Evolutionary conservation across 2,797 vertebrate genomes (phyloP), one percentile per base, ranked within the genome.

Genomic region (Gymnoscopelus microlampas): DNA sequence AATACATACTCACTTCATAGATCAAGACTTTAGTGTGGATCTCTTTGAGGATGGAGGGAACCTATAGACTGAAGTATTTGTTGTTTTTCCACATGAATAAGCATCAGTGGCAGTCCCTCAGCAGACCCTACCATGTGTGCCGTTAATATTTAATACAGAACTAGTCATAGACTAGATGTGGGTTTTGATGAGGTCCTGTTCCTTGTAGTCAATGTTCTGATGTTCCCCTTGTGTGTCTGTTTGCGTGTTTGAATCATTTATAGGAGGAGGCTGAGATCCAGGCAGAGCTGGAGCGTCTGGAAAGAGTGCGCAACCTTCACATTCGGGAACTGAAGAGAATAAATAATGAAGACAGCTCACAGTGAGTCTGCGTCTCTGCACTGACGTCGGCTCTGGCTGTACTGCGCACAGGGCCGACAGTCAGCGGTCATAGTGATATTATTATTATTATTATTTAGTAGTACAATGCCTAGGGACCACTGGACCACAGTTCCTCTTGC

Each of bases 201-300:
- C 74, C 73, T 79, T 83, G 72, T 81, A 78, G 81, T 78, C 76
- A 13, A 23, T 67, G 62, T 77, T 84, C 86, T 84, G 76, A 85
- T 86, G 68, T 83, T 82, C 63, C 61, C 70, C 77, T 70, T 88
- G 74, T 86, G 79, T 48, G 6, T 79, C 74, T 85, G 72, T 90
- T 80, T 83, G 78, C 73, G 82, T 13, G 35, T 47, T 69, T 91
- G 77, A 92, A 91, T 95, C 90, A 92, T 95, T 95, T 94, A 89
- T 93, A 99, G 98, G 98, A 99, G 92, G 98, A 99, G 92, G 98
- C 98, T 83, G 98, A 99, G 95, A 99, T 99, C 92, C 98, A 99
- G 94, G 97, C 96, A 61, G 98, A 99, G 94, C 93, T 99, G 88
- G 98, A 99, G 90, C 96, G 97, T 89, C 95, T 99, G 88, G 98